Evolutionary conservation across 1,140 invertebrate genomes (phyloP).

Genomic region (Danaus melanippus): DNA sequence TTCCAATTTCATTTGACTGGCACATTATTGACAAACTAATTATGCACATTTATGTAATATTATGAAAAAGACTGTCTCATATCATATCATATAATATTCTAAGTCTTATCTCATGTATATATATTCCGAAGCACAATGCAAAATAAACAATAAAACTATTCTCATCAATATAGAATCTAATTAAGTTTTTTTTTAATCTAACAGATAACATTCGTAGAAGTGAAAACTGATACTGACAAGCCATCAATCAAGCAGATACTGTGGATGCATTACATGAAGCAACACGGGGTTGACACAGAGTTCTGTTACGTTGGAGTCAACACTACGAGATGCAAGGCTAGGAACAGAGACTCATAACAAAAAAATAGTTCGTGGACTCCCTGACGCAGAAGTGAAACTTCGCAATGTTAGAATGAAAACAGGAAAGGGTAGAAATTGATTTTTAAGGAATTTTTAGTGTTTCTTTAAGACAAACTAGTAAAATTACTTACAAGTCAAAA

Average conservation of each 20-base stretch:
- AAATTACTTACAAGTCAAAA: no score
- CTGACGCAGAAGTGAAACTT: background rate
- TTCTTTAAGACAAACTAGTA: no score
- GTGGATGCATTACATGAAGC: slow-evolving; percentile 84
- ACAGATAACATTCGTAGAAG: slow-evolving; percentile 85
- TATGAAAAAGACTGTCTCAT: no score
- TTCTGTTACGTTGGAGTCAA: slow-evolving; percentile 81
- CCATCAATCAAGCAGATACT: slow-evolving; percentile 89
- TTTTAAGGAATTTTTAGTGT: slow-evolving; percentile 1
- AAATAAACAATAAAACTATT: background rate
- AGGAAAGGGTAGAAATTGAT: background rate
- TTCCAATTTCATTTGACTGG: no score
- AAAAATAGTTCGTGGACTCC: background rate
- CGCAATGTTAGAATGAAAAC: background rate
- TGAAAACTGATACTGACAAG: slow-evolving; percentile 89
- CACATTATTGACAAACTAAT: no score
- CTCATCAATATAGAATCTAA: background rate
- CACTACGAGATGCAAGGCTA: slow-evolving; percentile 31
- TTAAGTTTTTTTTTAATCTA: slow-evolving; percentile 20
- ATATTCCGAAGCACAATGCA: background rate
- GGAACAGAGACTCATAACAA: slow-evolving; percentile 7
- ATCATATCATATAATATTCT: no score
- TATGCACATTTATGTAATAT: no score
- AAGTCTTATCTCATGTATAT: no score
- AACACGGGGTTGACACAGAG: slow-evolving; percentile 79